Evolutionary conservation across 2,113 vertebrate genomes (phyloP), one percentile per base, ranked within the genome.

Genomic region (Aldabrachelys gigantea): DNA sequence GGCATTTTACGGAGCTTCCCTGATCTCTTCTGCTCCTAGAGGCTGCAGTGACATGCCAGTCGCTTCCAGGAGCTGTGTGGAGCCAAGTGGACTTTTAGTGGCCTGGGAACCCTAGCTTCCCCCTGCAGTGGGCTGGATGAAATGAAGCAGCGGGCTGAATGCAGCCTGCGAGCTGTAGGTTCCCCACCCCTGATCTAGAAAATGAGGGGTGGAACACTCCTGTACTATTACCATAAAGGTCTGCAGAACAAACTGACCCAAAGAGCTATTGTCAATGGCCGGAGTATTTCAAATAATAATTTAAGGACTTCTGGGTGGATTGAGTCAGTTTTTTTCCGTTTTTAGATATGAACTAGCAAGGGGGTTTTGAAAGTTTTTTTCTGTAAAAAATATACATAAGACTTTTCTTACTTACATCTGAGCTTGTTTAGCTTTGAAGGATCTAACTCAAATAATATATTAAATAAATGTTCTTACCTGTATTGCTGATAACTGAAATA

Each of bases 401-500:
- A 17, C 19, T 41, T 90, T 31, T 88, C 53, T 9, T 85, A 13
- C 44, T 65, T 93, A 88, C 91, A 25, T 85, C 89, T 85, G 22
- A 91, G n/a, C 11, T 92, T 56, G 31, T 7, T 76, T 25, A 44
- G 10, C 41, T 76, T 41, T 76, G 75, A 76, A 75, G 41, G 24
- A 11, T 76, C 22, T 24, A 24, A 13, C 24, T 76, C n/a, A 89
- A 76, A 82, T 38, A 10, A 24, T 57, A 35, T 57, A 14, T 82
- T 88, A 76, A 49, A 69, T n/a, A 83, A 62, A 44, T 21, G 2
- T 62, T 35, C 35, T 44, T 90, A 50, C 53, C 83, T 86, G 6
- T 91, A 4, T 89, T 91, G 25, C 47, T 80, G 72, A 47, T 17
- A 82, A 47, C 50, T 92, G 72, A 95, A 84, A 86, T 49, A 69